Evolutionary conservation across 23 tunicate species (phyloP), one percentile per base, ranked within the genome.

Genomic region (Oikopleura vanhoeffeni): DNA sequence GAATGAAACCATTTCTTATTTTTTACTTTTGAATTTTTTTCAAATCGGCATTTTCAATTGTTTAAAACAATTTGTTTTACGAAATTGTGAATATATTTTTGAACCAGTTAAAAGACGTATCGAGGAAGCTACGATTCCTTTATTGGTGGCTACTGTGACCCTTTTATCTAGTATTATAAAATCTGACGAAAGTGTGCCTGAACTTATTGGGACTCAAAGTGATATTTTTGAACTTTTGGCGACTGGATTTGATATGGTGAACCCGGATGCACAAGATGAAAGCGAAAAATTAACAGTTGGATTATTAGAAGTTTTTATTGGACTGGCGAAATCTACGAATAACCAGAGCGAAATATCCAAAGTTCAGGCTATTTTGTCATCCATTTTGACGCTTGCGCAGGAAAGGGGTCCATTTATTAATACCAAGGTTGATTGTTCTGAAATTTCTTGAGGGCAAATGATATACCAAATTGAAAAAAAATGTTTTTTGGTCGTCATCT

Each of bases 111-210:
- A 49, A 49, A 49, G 64, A 24, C 13, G 64, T 8, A 8, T 24
- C 64, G 13, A 28, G 34, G 79, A 71, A 38, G 79, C 79, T 38
- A 30, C 79, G 4, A 3, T 71, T 71, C 79, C 79, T 24, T 30
- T 71, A 18, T 18, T 71, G 3, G 35, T 71, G 3, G 79, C 79
- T 4, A 71, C 79, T 3, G 38, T 30, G 2, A 71, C 4, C 27
- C 27, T 71, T 28, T 30, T 71, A 3, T 13, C 79, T 24, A 2
- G 2, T 71, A 2, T 71, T 28, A 4, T 71, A 33, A 2, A 28
- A 38, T 71, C 79, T 38, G 79, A 71, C 79, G 79, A 71, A 28
- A 71, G 79, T 71, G 79, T 30, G 27, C 38, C 79, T 4, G 38
- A 71, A 71, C 3, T 71, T 4, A 30, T 71, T 71, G 79, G 79